phyloP scores from a whole-genome alignment of 2,888 invertebrate species.

The Drosophila limbata region DNA sequence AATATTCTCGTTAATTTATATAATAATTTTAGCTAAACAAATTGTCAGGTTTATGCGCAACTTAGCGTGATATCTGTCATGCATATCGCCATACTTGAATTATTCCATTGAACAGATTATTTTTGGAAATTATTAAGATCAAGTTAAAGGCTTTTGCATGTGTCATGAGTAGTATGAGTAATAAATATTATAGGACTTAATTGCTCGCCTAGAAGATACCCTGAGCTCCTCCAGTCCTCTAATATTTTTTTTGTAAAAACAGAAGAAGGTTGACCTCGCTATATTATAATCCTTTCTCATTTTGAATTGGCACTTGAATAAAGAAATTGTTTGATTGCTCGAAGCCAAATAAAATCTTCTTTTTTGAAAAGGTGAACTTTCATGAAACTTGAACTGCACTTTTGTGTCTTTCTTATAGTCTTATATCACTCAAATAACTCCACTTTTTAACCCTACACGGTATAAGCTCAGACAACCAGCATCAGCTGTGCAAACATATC shows the following conservation, averaged over 20 bases:
- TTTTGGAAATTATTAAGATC: conserved; percentile 1
- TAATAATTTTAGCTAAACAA: not conserved
- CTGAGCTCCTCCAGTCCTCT: not conserved
- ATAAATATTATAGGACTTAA: not conserved
- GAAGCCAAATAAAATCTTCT: no score
- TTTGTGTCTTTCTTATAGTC: not conserved
- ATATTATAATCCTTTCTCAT: no score
- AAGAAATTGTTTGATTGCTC: not conserved
- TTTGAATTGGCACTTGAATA: not conserved
- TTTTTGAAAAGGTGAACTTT: no score
- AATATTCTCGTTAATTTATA: conserved; percentile 6
- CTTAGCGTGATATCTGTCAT: conserved; percentile 3
- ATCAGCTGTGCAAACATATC: conserved; percentile 46
- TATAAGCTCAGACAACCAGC: not conserved
- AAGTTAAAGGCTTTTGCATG: conserved; percentile 2
- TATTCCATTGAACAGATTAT: not conserved
- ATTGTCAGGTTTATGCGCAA: conserved; percentile 9
- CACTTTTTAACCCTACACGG: not conserved
- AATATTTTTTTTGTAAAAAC: no score
- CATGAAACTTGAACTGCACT: no score
- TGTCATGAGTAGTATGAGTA: conserved; percentile 5
- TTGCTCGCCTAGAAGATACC: not conserved
- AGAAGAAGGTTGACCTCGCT: not conserved
- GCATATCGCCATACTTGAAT: not conserved
- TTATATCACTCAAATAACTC: not conserved